Conservation (phyloP, 2,888 invertebrate species). For the Melieria omissa region DNA sequence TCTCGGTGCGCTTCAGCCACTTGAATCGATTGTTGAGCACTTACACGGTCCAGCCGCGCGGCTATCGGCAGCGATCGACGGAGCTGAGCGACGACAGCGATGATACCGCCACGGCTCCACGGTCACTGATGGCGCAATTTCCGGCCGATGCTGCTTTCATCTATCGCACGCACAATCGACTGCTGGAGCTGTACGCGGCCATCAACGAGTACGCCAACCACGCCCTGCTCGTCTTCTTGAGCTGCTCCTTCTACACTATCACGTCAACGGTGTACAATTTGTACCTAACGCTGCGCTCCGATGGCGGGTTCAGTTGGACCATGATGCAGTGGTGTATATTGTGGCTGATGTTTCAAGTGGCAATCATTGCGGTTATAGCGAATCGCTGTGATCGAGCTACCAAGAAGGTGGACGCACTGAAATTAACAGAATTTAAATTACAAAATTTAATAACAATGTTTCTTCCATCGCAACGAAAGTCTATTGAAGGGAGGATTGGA, state of each 20-base stretch:
- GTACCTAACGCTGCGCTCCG: constrained; percentile 23
- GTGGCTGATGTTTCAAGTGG: constrained; percentile 52
- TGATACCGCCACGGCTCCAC: background rate
- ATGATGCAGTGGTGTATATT: background rate
- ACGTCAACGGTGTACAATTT: constrained; percentile 40
- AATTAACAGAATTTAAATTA: too few species aligned
- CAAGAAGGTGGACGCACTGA: constrained; percentile 48
- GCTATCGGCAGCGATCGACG: too few species aligned
- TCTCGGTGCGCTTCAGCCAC: constrained; percentile 10
- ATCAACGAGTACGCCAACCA: constrained; percentile 57
- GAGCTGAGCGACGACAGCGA: too few species aligned
- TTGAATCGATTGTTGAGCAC: constrained; percentile 18
- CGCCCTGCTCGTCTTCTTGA: constrained; percentile 55
- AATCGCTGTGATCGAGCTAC: constrained; percentile 54
- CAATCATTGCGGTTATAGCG: constrained; percentile 52
- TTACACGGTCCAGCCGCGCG: background rate
- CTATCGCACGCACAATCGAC: constrained; percentile 13
- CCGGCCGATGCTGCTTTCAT: background rate
- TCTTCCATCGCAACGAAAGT: too few species aligned
- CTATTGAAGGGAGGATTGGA: too few species aligned
- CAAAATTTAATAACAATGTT: too few species aligned
- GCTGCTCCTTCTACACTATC: constrained; percentile 58
- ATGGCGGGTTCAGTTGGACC: background rate
- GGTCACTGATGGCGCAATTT: background rate
- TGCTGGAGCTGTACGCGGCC: constrained; percentile 49